Base-by-base conservation (phyloP, 92 coral and sea anemone genomes). In the Epizoanthus scotinus region DNA sequence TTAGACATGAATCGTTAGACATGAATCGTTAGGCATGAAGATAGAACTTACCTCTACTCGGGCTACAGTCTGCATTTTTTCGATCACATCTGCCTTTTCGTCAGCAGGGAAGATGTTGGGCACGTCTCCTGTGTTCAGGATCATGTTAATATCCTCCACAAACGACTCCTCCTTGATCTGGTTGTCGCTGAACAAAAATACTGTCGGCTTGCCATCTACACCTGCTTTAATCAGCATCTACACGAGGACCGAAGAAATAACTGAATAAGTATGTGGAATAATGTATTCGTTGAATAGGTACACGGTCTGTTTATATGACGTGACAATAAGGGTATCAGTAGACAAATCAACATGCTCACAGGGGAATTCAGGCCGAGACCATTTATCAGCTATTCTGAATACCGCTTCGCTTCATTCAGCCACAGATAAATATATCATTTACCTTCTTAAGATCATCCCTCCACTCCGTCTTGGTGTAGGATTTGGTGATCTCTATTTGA, bases 41-140 rank as follows among this genome's bases (percentile, higher is more conserved):
- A 3, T 34, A 63, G 21, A 34, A 8, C 88, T 28, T 54, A 94
- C 98, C 98, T 95, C 99, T 0, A 93, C 92, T 70, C 99, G 83
- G 53, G 99, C 99, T 0, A 95, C 99, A 18, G 94, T 95, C 78
- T 95, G 99, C 99, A 95, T 95, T 71, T 95, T 95, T 53, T 95
- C 99, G n/a, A 95, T 95, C 38, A 95, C 93, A 40, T 95, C 99
- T 2, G 99, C 99, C 81, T 95, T 95, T 89, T 95, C 99, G 54
- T 95, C 99, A 21, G 99, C 98, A 18, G 99, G 90, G 31, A 95
- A 94, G 81, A 94, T 94, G 85, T 94, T 94, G 2, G 98, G 98
- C 38, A 94, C 97, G 67, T 94, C 97, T 36, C 98, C 98, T 19
- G 98, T 94, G 87, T 94, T 94, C 0, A 94, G 90, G 40, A 94